Conservation (phyloP, 92 coral and sea anemone species). For the Metridium senile region DNA sequence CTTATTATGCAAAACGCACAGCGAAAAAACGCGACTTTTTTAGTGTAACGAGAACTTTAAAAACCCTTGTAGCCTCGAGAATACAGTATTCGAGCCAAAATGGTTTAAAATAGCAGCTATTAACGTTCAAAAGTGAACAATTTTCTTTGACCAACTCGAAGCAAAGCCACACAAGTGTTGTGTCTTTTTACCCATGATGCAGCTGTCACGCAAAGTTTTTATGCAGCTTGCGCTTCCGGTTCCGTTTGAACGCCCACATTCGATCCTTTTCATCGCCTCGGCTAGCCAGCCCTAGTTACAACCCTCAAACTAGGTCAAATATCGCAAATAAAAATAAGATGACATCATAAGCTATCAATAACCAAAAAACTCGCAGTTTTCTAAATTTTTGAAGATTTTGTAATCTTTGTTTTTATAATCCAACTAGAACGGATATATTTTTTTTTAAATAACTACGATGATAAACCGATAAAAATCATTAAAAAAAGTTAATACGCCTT, state of each 20-base stretch:
- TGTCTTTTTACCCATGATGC: constrained; percentile 12
- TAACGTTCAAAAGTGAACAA: background rate
- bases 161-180: background rate
- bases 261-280: no score
- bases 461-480: no score
- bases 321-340: no score
- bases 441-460: no score
- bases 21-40: background rate
- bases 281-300: no score
- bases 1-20: constrained; percentile 7
- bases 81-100: background rate
- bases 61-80: background rate
- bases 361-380: no score
- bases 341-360: no score
- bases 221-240: constrained; percentile 28
- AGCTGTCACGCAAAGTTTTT: constrained; percentile 11
- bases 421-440: no score
- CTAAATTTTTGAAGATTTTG: no score
- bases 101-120: background rate
- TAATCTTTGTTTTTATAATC: no score
- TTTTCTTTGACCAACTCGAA: background rate
- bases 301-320: background rate
- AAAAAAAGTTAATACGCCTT: no score
- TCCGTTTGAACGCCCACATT: constrained; percentile 6
- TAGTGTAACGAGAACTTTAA: background rate